Percentiles rank a stretch among this genome's conserved stretches.
These are phyloP conservation scores for Notamacropus eugenii DNA, from an alignment of 2,797 vertebrate genomes.

Conservation along the genomic window DNA sequence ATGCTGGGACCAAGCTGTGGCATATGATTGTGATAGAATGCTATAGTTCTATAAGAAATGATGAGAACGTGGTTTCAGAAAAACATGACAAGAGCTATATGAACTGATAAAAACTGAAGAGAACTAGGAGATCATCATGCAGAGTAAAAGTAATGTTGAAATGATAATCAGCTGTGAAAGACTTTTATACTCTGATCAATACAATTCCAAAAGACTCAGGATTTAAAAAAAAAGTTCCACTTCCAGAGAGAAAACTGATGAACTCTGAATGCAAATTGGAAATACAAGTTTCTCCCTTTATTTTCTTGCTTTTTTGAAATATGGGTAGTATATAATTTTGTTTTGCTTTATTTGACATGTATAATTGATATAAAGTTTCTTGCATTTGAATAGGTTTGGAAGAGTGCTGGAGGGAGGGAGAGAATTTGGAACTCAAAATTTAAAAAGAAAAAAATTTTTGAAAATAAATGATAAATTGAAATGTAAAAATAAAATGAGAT, in stretches of 20 bases:
- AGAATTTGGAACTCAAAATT: not conserved
- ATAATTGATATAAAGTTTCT: not conserved
- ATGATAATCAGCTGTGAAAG: not conserved
- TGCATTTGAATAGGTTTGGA: not conserved
- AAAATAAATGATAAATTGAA: not conserved
- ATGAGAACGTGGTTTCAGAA: not conserved
- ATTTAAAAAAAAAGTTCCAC: not conserved
- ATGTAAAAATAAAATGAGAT: not conserved
- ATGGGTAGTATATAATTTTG: not conserved
- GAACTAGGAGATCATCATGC: not conserved
- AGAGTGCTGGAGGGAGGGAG: not conserved
- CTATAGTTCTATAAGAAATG: not conserved
- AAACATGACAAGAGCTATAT: not conserved
- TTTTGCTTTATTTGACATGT: not conserved
- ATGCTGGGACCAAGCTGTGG: not conserved
- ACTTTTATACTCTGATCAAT: not conserved
- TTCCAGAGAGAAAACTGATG: not conserved
- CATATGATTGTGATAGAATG: not conserved
- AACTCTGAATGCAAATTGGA: not conserved
- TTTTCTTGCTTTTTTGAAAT: not conserved
- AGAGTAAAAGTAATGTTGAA: not conserved
- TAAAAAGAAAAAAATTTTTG: not conserved
- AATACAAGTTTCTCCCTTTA: not conserved
- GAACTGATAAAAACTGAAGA: not conserved
- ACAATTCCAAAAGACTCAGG: not conserved